Percentiles rank a stretch among this genome's conserved stretches.
Evolutionary conservation across 2,113 vertebrate genomes (phyloP).

Genomic region (Steatornis caripensis): DNA sequence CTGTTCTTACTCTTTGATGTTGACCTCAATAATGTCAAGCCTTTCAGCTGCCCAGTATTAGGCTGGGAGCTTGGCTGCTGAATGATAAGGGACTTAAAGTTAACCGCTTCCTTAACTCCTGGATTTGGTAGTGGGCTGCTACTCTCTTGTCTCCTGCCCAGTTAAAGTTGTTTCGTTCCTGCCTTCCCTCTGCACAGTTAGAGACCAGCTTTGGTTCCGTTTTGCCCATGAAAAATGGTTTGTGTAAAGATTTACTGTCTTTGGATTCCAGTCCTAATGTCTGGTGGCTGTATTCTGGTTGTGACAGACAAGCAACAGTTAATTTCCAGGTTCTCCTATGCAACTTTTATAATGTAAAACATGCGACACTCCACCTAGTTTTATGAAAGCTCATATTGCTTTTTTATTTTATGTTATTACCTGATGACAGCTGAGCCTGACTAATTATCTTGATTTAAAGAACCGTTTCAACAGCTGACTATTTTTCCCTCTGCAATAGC

Average conservation of each 20-base stretch:
- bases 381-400: background rate
- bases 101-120: background rate
- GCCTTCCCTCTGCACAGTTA: background rate
- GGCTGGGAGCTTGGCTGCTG: background rate
- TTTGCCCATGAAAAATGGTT: background rate
- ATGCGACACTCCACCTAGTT: background rate
- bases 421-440: background rate
- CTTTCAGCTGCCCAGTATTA: background rate
- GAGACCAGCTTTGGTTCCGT: background rate
- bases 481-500: background rate
- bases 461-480: background rate
- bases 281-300: background rate
- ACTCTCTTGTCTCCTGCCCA: background rate
- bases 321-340: background rate
- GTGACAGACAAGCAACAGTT: background rate
- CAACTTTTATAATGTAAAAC: background rate
- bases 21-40: background rate
- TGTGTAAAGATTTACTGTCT: background rate
- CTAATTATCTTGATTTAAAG: background rate
- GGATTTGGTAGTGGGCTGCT: background rate
- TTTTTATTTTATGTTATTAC: background rate
- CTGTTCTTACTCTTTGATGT: conserved; percentile 5
- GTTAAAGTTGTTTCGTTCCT: background rate
- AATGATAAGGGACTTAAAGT: background rate
- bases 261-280: background rate